phyloP scores from a whole-genome alignment of 2,113 vertebrate species.

The Spea multiplicata region DNA sequence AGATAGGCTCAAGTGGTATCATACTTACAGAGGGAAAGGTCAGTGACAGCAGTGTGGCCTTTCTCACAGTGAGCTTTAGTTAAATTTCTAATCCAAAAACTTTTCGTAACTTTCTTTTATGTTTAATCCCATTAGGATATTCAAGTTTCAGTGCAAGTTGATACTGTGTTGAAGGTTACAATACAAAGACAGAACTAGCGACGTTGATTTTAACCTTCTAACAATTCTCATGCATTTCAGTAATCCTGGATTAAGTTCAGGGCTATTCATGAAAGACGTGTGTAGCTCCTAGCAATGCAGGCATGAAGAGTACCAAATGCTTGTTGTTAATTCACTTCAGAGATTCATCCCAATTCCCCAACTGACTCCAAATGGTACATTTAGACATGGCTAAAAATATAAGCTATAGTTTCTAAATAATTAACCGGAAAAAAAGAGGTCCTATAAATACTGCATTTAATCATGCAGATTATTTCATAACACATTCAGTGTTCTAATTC shows the following conservation, averaged over 20 bases:
- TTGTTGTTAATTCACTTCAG: constrained; percentile 14
- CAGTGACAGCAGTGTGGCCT: constrained; percentile 52
- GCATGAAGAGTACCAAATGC: constrained; percentile 46
- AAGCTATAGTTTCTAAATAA: neutral
- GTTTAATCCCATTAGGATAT: constrained; percentile 62
- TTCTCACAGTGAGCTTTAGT: constrained; percentile 58
- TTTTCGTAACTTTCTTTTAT: constrained; percentile 61
- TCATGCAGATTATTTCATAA: no score
- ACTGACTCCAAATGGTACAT: constrained; percentile 2
- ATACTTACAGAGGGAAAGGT: constrained; percentile 51
- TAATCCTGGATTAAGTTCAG: constrained; percentile 63
- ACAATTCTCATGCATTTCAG: constrained; percentile 57
- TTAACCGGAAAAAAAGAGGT: neutral
- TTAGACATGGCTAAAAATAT: neutral
- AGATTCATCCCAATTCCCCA: constrained; percentile 15
- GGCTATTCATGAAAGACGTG: constrained; percentile 53
- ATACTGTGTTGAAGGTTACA: constrained; percentile 59
- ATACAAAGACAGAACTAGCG: constrained; percentile 51
- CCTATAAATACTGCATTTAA: no score
- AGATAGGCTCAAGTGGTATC: constrained; percentile 51
- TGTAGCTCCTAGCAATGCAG: constrained; percentile 47
- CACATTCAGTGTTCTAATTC: no score
- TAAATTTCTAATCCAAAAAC: constrained; percentile 57
- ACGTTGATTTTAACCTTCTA: constrained; percentile 55
- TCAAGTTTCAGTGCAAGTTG: constrained; percentile 68